These are phyloP conservation scores for Dendrolimus houi DNA, from an alignment of 2,888 invertebrate species.

Conservation along the genomic window DNA sequence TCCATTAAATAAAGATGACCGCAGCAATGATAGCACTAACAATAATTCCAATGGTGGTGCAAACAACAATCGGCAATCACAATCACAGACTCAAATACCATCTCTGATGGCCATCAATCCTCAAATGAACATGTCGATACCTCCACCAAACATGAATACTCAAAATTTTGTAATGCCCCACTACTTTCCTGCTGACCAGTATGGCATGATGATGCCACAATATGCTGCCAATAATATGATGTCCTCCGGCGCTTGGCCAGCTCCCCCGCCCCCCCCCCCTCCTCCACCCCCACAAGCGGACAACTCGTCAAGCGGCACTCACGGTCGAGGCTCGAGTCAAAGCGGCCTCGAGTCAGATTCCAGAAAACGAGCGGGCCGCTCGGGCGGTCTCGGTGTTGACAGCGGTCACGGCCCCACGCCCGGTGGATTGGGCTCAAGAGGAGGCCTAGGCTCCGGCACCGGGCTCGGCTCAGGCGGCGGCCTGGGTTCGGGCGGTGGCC, in stretches of 20 bases:
- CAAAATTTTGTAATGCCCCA: constrained; percentile 52
- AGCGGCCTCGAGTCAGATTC: constrained; percentile 66
- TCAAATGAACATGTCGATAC: constrained; percentile 58
- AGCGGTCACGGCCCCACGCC: constrained; percentile 35
- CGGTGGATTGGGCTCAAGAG: constrained; percentile 24
- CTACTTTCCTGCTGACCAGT: constrained; percentile 60
- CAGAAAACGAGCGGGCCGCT: constrained; percentile 57
- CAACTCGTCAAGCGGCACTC: constrained; percentile 32
- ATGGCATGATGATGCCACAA: constrained; percentile 55
- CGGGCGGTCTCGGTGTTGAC: constrained; percentile 25
- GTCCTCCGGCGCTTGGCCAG: constrained; percentile 43
- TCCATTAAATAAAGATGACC: neutral
- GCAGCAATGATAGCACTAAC: neutral
- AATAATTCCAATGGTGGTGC: constrained; percentile 1
- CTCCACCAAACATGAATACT: constrained; percentile 50
- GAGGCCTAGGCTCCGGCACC: constrained; percentile 13
- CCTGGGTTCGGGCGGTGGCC: constrained; percentile 28
- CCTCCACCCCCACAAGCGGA: constrained; percentile 53
- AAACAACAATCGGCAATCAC: constrained; percentile 1
- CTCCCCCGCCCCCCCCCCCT: constrained; percentile 52
- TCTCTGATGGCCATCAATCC: constrained; percentile 58
- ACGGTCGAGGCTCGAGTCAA: constrained; percentile 56
- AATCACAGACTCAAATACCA: constrained; percentile 11
- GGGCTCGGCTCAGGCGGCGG: constrained; percentile 23
- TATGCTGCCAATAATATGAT: constrained; percentile 31